phyloP scores from a whole-genome alignment of 1,140 invertebrate species.

The Euura lappo region DNA sequence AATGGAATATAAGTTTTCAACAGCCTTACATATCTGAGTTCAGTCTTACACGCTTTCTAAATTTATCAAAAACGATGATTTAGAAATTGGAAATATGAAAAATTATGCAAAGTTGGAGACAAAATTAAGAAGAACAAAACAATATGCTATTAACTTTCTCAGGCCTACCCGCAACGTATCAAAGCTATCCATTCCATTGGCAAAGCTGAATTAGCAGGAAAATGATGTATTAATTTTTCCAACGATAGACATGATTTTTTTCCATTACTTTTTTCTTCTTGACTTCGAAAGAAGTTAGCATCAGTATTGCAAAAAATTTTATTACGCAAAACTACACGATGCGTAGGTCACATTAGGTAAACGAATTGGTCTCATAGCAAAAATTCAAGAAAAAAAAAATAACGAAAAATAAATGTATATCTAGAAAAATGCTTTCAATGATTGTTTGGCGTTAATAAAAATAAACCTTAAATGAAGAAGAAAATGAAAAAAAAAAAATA shows the following conservation, averaged over 20 bases:
- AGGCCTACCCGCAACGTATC: no score
- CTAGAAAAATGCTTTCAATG: not conserved
- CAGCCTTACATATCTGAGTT: not conserved
- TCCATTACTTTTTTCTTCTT: not conserved
- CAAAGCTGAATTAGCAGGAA: no score
- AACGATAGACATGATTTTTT: no score
- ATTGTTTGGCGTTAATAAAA: not conserved
- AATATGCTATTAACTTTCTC: no score
- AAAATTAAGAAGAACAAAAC: no score
- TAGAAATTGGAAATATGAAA: not conserved
- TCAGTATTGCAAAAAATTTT: not conserved
- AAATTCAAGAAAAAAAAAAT: constrained; percentile 1
- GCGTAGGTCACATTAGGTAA: not conserved
- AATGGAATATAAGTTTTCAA: not conserved
- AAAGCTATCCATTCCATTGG: no score
- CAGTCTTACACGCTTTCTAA: not conserved
- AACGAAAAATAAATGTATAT: not conserved
- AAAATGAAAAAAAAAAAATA: not conserved
- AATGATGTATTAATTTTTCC: no score
- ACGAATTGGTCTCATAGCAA: not conserved
- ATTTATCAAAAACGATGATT: not conserved
- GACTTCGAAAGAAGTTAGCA: not conserved
- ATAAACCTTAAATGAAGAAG: no score
- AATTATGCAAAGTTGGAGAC: no score
- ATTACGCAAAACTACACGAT: not conserved